A percentile compares a stretch with the other conserved stretches of the same genome.
phyloP scores from a whole-genome alignment of 2,797 vertebrate genomes.

The Xenopus petersii region DNA sequence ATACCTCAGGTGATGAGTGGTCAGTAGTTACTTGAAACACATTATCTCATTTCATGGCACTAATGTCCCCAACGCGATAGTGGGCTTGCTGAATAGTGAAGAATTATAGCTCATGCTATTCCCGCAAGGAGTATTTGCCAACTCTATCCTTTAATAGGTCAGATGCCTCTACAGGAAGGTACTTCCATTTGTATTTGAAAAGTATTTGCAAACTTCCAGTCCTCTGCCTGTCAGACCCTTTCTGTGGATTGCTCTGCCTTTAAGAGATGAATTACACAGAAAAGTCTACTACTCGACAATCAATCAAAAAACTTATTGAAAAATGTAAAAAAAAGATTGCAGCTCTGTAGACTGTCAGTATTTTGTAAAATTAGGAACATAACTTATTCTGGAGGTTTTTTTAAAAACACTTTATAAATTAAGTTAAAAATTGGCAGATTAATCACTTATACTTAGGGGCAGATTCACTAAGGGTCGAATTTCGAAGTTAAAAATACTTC shows the following conservation, averaged over 20 bases:
- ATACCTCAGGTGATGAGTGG: conserved; percentile 66
- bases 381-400: background rate
- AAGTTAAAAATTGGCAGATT: too few relatives aligned
- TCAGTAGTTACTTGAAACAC: conserved; percentile 67
- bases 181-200: conserved; percentile 61
- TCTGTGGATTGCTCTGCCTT: conserved; percentile 20
- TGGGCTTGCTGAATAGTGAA: conserved; percentile 64
- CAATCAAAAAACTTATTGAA: conserved; percentile 31
- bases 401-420: too few relatives aligned
- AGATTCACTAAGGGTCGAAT: too few relatives aligned
- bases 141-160: conserved; percentile 65
- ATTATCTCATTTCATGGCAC: conserved; percentile 64
- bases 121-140: conserved; percentile 61
- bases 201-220: conserved; percentile 56
- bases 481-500: too few relatives aligned
- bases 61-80: conserved; percentile 64
- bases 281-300: conserved; percentile 18
- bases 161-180: conserved; percentile 57
- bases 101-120: conserved; percentile 59
- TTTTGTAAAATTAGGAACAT: background rate
- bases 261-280: background rate
- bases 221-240: conserved; percentile 8
- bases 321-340: background rate
- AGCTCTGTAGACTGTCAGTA: conserved; percentile 18
- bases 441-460: too few relatives aligned